A percentile compares a stretch with the other conserved stretches of the same genome.
phyloP scores from a whole-genome alignment of 1,140 invertebrate genomes.

The Drosophila carrolli region DNA sequence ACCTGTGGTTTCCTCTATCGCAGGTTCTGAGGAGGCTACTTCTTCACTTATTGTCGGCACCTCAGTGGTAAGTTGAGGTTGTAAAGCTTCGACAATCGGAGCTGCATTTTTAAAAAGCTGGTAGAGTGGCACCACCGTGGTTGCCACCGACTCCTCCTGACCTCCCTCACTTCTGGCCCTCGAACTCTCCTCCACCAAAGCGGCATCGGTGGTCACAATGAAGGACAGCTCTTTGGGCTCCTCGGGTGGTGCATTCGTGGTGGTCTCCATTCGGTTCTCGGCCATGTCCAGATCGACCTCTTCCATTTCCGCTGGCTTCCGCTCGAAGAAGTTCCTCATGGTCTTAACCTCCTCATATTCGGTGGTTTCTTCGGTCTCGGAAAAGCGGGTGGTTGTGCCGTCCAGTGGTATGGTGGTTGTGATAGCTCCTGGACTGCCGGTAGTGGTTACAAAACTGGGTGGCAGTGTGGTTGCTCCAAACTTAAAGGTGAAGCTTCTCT shows the following conservation, averaged over 20 bases:
- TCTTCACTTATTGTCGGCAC: not conserved
- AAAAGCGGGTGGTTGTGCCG: not conserved
- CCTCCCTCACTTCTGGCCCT: not conserved
- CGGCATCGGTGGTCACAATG: slow-evolving; percentile 10
- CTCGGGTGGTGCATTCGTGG: slow-evolving; percentile 1
- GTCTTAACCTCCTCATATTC: not conserved
- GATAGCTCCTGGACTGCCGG: not conserved
- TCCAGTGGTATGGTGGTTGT: not conserved
- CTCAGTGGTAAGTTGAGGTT: not conserved
- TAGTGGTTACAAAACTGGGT: not conserved
- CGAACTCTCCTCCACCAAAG: not conserved
- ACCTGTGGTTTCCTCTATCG: slow-evolving; percentile 2
- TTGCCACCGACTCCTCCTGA: no score
- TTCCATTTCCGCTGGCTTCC: not conserved
- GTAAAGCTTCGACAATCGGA: not conserved
- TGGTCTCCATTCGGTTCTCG: slow-evolving; percentile 29
- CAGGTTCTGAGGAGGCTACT: not conserved
- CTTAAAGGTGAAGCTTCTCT: not conserved
- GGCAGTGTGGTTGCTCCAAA: slow-evolving; percentile 11
- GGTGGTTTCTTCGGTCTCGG: slow-evolving; percentile 15
- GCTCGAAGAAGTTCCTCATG: not conserved
- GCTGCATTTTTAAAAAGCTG: not conserved
- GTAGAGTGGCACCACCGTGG: slow-evolving; percentile 7
- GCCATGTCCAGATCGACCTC: slow-evolving; percentile 8
- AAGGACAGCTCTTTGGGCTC: not conserved